phyloP scores from a whole-genome alignment of 2,888 invertebrate genomes.

The Agriopis leucophaearia region DNA sequence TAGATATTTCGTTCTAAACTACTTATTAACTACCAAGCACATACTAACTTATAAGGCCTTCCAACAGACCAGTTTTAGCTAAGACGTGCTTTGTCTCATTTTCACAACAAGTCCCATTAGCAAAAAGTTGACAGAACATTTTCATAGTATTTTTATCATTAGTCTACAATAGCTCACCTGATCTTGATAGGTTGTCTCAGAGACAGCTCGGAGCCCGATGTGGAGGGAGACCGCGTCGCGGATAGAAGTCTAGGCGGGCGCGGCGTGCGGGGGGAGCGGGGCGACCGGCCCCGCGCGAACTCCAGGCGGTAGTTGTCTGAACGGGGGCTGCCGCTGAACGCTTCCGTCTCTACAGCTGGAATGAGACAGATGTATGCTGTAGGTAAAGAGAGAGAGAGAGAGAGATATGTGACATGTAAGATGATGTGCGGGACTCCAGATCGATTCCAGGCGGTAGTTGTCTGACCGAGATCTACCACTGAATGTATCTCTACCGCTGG shows the following conservation, averaged over 20 bases:
- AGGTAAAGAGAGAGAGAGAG: not conserved
- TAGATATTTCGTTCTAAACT: not conserved
- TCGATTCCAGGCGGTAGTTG: constrained; percentile 85
- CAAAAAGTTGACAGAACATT: not conserved
- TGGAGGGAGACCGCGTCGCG: constrained; percentile 69
- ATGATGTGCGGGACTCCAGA: not conserved
- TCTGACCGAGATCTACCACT: constrained; percentile 83
- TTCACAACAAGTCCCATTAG: not conserved
- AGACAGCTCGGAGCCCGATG: constrained; percentile 78
- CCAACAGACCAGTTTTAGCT: not conserved
- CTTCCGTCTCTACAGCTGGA: constrained; percentile 65
- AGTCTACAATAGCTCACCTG: constrained; percentile 61
- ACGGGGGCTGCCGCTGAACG: constrained; percentile 79
- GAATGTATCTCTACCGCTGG: constrained; percentile 70
- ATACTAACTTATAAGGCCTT: not conserved
- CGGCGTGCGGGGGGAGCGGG: constrained; percentile 81
- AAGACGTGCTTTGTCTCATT: not conserved
- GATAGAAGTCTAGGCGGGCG: constrained; percentile 73
- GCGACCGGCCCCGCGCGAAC: constrained; percentile 89
- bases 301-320: constrained; percentile 90
- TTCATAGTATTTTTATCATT: not conserved
- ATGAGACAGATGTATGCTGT: constrained; percentile 22
- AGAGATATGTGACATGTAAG: not conserved
- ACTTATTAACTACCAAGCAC: not conserved
- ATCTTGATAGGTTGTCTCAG: constrained; percentile 75